A percentile compares a stretch with the other conserved stretches of the same genome.
phyloP scores from a whole-genome alignment of 1,140 invertebrate genomes.

The Eriocheir sinensis region DNA sequence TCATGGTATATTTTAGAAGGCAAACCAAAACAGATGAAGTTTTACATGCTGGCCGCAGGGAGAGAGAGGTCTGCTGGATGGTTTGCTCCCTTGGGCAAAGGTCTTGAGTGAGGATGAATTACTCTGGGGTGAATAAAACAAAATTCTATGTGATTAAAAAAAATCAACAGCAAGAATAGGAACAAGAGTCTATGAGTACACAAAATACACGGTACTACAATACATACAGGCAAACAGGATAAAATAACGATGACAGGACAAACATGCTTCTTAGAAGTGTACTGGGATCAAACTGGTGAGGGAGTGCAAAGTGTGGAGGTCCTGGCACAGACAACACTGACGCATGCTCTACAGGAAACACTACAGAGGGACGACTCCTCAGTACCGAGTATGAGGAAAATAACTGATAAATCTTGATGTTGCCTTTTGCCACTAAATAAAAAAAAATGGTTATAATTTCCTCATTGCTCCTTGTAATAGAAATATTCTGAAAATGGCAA shows the following conservation, averaged over 20 bases:
- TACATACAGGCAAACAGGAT: neutral
- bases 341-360: neutral
- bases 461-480: no score
- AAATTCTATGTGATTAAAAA: neutral
- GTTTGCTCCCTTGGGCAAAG: constrained; percentile 29
- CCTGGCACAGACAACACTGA: neutral
- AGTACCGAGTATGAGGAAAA: neutral
- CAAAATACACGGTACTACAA: neutral
- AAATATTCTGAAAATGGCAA: no score
- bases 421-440: neutral
- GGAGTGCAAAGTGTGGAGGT: neutral
- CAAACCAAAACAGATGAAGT: neutral
- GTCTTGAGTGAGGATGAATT: constrained; percentile 34
- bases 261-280: neutral
- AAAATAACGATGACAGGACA: neutral
- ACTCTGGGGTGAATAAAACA: constrained; percentile 47
- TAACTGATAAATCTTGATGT: no score
- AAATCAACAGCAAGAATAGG: constrained; percentile 4
- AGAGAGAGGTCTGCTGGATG: constrained; percentile 4
- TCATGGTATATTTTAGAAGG: neutral
- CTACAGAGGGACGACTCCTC: neutral
- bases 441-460: no score
- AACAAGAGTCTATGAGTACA: neutral
- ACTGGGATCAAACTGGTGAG: neutral
- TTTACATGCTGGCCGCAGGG: constrained; percentile 55